phyloP scores from a whole-genome alignment of 2,888 invertebrate genomes.

The Leptinotarsa tumamoca region DNA sequence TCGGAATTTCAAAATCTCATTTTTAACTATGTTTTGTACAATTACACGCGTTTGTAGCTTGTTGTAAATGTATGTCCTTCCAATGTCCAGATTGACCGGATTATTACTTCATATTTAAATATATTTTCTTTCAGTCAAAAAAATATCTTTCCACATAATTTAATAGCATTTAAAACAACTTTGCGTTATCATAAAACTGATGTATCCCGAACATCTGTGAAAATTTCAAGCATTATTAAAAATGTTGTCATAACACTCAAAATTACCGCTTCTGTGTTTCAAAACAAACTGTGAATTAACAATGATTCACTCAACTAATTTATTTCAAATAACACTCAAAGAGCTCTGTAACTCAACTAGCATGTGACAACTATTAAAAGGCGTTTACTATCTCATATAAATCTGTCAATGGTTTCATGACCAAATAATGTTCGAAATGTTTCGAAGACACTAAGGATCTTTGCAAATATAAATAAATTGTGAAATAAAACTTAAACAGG shows the following conservation, averaged over 20 bases:
- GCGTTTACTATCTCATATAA: slow-evolving; percentile 5
- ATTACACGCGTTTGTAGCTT: too few relatives aligned
- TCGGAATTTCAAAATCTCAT: too few relatives aligned
- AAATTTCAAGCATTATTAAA: not conserved
- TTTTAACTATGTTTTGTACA: too few relatives aligned
- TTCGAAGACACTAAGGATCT: not conserved
- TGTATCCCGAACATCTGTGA: slow-evolving; percentile 43
- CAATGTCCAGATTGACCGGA: too few relatives aligned
- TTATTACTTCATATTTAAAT: not conserved
- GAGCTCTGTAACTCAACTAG: not conserved
- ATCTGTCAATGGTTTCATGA: slow-evolving; percentile 16
- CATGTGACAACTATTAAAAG: slow-evolving; percentile 18
- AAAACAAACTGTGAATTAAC: slow-evolving; percentile 2
- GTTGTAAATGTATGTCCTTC: too few relatives aligned
- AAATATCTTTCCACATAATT: slow-evolving; percentile 25
- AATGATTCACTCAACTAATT: slow-evolving; percentile 4
- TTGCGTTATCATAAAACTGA: slow-evolving; percentile 43
- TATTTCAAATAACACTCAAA: slow-evolving; percentile 9
- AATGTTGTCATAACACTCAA: slow-evolving; percentile 12
- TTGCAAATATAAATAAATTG: slow-evolving; percentile 27
- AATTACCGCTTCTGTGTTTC: slow-evolving; percentile 5
- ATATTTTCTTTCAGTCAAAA: not conserved
- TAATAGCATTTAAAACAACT: slow-evolving; percentile 43
- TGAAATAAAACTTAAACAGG: slow-evolving; percentile 22
- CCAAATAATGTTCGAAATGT: slow-evolving; percentile 11